These are phyloP conservation scores for Caretta caretta DNA, from an alignment of 2,113 vertebrate genomes.

Conservation along the genomic window DNA sequence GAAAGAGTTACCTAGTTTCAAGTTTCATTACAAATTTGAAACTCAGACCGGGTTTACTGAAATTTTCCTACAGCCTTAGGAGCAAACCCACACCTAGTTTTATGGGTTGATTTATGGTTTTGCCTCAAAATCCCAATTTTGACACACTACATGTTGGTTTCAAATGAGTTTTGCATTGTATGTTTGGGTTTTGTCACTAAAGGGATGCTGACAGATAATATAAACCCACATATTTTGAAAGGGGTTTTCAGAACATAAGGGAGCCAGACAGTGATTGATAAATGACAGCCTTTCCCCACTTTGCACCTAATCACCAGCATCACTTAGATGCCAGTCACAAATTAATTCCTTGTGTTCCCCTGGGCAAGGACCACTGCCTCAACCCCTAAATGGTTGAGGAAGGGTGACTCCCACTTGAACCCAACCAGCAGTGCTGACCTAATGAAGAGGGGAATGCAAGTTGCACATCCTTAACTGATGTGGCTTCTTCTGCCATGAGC, in stretches of 20 bases:
- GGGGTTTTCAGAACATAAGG: not conserved
- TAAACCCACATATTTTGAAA: not conserved
- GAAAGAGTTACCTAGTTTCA: not conserved
- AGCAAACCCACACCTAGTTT: not conserved
- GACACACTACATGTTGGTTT: not conserved
- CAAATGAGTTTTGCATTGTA: not conserved
- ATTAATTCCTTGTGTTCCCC: conserved; percentile 16
- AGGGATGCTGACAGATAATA: not conserved
- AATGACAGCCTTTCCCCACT: not conserved
- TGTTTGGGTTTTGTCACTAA: not conserved
- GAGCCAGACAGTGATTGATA: not conserved
- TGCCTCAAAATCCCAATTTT: not conserved
- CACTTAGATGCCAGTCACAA: conserved; percentile 14
- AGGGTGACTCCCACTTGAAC: not conserved
- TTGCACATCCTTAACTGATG: not conserved
- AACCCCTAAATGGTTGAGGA: not conserved
- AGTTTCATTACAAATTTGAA: not conserved
- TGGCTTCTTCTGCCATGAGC: not conserved
- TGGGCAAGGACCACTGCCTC: not conserved
- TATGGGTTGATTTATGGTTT: not conserved
- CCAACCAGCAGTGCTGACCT: not conserved
- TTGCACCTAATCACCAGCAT: not conserved
- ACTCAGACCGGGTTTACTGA: not conserved
- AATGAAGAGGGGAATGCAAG: not conserved
- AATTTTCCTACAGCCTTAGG: not conserved